Evolutionary conservation across 2,113 vertebrate species (phyloP).

Genomic region (Gadus chalcogrammus): DNA sequence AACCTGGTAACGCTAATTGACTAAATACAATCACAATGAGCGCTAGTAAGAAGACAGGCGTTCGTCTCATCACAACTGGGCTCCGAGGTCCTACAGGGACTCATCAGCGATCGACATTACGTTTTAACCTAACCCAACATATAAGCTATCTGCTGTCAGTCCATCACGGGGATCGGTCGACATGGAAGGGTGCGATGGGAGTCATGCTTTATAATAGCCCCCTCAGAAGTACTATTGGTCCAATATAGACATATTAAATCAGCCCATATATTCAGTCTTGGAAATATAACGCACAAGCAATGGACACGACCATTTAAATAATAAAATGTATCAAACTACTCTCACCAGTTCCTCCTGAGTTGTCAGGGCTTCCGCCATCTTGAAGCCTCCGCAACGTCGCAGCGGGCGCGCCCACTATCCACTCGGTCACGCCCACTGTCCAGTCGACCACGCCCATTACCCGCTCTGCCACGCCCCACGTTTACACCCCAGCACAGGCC

Average conservation of each 20-base stretch:
- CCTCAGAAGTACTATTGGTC: too few species aligned
- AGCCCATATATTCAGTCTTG: too few species aligned
- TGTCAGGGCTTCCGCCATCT: slow-evolving; percentile 83
- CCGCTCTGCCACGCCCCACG: too few species aligned
- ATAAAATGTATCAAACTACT: background rate
- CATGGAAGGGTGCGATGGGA: slow-evolving; percentile 19
- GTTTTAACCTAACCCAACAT: slow-evolving; percentile 42
- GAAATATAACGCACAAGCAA: too few species aligned
- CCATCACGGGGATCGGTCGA: slow-evolving; percentile 47
- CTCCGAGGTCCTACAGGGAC: background rate
- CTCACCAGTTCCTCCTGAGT: slow-evolving; percentile 80
- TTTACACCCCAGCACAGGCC: too few species aligned
- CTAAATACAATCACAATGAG: background rate
- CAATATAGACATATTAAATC: too few species aligned
- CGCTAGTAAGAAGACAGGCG: too few species aligned
- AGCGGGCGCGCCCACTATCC: slow-evolving; percentile 70
- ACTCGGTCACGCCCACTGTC: slow-evolving; percentile 11
- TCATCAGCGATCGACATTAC: slow-evolving; percentile 43
- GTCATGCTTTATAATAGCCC: too few species aligned
- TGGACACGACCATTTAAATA: too few species aligned
- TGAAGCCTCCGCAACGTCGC: slow-evolving; percentile 78
- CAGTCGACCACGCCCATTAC: background rate
- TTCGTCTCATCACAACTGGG: background rate
- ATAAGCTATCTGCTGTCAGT: slow-evolving; percentile 62
- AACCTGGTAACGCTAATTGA: background rate